Evolutionary conservation across 2,888 invertebrate species (phyloP), one percentile per base, ranked within the genome.

Genomic region (Rotaria magnacalcarata): DNA sequence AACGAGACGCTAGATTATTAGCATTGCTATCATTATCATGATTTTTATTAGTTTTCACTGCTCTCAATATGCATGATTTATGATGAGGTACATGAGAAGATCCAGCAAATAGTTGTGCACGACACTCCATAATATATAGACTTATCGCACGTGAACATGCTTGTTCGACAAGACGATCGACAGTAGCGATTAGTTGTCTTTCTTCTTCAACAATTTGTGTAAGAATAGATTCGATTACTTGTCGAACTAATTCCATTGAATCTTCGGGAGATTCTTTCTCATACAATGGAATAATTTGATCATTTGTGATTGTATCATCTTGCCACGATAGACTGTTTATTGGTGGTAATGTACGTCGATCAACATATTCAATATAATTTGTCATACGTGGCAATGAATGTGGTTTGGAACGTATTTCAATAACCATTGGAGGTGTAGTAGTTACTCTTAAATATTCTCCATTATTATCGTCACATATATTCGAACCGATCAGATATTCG

Each of bases 311-410:
- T 52, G 80, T 60, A 58, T 91, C 91, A 89, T 91, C 91, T 21
- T 89, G 89, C 86, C 89, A 89, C 2, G 91, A 91, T 87, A 88
- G 90, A 87, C 90, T 90, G 87, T 89, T 89, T 84, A 88, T 89
- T 21, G 89, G 89, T 14, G 91, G 90, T 19, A 92, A 87, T 88
- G 89, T 87, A 88, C 89, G 89, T 88, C 90, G 87, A 89, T 60
- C 58, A 54, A 47, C 50, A 75, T 54, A 84, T 74, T 86, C 85
- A 54, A 85, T 85, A 47, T 75, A 75, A 27, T 56, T 85, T 50
- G 34, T 80, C 85, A 85, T 85, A 34, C 58, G 85, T 21, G 86
- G 86, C 41, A 86, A 84, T 50, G 86, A 75, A 34, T 85, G 75
- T 27, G 74, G 27, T 80, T 56, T 85, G 24, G 47, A 47, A 47